A percentile compares a stretch with the other conserved stretches of the same genome.
Evolutionary conservation across 2,113 vertebrate species (phyloP).

Genomic region (Phainopepla nitens): DNA sequence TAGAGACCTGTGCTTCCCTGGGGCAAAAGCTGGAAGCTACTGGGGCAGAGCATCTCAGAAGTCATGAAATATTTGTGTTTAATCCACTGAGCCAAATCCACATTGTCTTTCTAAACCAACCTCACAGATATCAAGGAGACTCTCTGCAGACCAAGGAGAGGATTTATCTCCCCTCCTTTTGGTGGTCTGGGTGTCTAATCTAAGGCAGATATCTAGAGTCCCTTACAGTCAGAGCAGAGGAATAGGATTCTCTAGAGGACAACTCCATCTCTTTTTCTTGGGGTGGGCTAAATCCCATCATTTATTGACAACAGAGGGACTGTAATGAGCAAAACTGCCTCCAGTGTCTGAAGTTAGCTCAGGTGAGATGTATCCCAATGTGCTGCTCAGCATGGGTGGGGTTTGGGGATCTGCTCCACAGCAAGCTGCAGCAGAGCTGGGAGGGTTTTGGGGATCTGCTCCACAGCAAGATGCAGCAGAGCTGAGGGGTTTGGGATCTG

Average conservation of each 20-base stretch:
- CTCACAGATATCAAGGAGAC: neutral
- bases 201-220: neutral
- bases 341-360: neutral
- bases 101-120: accelerated
- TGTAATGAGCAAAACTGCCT: neutral
- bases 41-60: neutral
- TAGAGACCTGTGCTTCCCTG: neutral
- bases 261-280: neutral
- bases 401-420: neutral
- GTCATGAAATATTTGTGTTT: neutral
- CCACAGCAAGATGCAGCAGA: neutral
- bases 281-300: neutral
- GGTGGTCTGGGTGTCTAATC: neutral
- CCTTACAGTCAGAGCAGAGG: neutral
- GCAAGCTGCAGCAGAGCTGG: neutral
- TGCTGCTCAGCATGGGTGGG: neutral
- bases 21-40: neutral
- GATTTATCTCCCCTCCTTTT: neutral
- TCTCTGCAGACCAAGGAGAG: neutral
- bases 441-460: neutral
- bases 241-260: neutral
- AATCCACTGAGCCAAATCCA: neutral
- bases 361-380: neutral
- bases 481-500: accelerated
- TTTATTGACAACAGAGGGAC: neutral